These are phyloP conservation scores for Aleiodes alternator DNA, from an alignment of 2,888 invertebrate genomes.

Conservation along the genomic window DNA sequence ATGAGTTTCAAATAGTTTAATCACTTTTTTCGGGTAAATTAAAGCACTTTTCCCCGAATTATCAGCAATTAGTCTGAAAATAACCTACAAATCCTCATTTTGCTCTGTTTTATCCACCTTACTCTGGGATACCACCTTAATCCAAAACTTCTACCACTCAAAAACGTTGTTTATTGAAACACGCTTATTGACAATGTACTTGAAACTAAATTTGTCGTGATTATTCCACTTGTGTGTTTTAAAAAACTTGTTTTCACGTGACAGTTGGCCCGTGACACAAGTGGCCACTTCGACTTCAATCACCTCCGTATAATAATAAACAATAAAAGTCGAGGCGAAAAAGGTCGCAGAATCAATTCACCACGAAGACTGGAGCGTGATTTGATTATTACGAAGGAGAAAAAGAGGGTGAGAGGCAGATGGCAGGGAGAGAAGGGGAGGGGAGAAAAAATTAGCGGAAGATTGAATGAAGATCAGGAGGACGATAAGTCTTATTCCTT, in stretches of 20 bases:
- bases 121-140: too few relatives aligned
- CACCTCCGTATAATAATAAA: slow-evolving; percentile 19
- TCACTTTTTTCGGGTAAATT: too few relatives aligned
- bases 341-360: slow-evolving; percentile 32
- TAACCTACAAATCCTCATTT: too few relatives aligned
- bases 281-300: slow-evolving; percentile 22
- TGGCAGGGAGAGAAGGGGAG: neutral
- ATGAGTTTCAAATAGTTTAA: too few relatives aligned
- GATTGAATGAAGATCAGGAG: slow-evolving; percentile 35
- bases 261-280: slow-evolving; percentile 17
- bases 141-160: too few relatives aligned
- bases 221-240: slow-evolving; percentile 4
- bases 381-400: slow-evolving; percentile 16
- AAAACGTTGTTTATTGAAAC: too few relatives aligned
- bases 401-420: slow-evolving; percentile 27
- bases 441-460: neutral
- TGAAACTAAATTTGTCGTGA: neutral
- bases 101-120: too few relatives aligned
- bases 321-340: slow-evolving; percentile 4
- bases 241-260: neutral
- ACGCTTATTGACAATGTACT: too few relatives aligned
- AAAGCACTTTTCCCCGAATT: too few relatives aligned
- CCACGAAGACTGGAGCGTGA: slow-evolving; percentile 18
- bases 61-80: too few relatives aligned
- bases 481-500: slow-evolving; percentile 39